These are phyloP conservation scores for Ormia ochracea DNA, from an alignment of 2,888 invertebrate species.

Conservation along the genomic window DNA sequence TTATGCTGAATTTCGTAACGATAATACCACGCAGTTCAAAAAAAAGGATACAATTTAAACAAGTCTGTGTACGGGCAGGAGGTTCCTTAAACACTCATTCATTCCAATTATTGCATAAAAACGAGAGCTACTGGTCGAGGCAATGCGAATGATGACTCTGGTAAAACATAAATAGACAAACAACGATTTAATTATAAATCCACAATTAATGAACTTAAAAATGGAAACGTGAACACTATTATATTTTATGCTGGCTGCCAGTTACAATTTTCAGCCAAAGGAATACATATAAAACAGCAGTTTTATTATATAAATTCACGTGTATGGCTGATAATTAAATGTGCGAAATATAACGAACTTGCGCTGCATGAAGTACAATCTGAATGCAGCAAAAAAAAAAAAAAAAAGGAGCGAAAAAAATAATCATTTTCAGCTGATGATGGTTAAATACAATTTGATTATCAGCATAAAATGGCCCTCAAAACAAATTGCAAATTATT, in stretches of 20 bases:
- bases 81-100: background rate
- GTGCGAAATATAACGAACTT: background rate
- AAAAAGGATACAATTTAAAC: background rate
- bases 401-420: background rate
- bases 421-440: background rate
- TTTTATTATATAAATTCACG: slow-evolving; percentile 17
- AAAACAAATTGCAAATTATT: too few species aligned
- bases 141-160: background rate
- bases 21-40: too few species aligned
- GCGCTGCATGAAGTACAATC: background rate
- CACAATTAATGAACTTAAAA: slow-evolving; percentile 14
- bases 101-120: background rate
- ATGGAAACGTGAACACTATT: slow-evolving; percentile 23
- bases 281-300: background rate
- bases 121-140: background rate
- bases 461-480: background rate
- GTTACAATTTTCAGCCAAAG: background rate
- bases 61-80: background rate
- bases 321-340: background rate
- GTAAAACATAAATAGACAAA: background rate
- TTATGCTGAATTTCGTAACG: too few species aligned
- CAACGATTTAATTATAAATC: slow-evolving; percentile 25
- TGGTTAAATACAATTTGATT: background rate
- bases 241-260: slow-evolving; percentile 1
- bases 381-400: background rate